A percentile compares a stretch with the other conserved stretches of the same genome.
These are phyloP conservation scores for Tachysurus vachellii DNA, from an alignment of 2,113 vertebrate genomes.

Conservation along the genomic window DNA sequence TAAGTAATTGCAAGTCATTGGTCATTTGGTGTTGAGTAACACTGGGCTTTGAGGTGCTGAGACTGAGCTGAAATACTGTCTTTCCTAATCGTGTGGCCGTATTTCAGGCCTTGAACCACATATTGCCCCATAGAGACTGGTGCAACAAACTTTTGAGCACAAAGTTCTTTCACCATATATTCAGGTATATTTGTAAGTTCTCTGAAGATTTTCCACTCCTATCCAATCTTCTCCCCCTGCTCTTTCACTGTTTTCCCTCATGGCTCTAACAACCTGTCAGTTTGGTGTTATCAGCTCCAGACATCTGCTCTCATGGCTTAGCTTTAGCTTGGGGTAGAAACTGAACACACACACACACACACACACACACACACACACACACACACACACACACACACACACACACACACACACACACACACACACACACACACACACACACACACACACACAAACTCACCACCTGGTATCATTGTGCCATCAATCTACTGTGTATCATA, in stretches of 20 bases:
- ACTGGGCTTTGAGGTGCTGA: constrained; percentile 65
- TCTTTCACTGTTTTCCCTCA: constrained; percentile 53
- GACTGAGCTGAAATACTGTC: constrained; percentile 70
- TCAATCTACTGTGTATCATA: not conserved
- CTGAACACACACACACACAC: not conserved
- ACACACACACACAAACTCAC: not conserved
- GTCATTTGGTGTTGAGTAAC: constrained; percentile 50
- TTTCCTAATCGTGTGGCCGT: constrained; percentile 76
- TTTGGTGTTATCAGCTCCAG: constrained; percentile 38
- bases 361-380: not conserved
- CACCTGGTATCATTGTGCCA: not conserved
- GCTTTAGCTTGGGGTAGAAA: constrained; percentile 11
- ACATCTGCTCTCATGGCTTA: constrained; percentile 41
- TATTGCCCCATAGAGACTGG: constrained; percentile 74
- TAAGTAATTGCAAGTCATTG: constrained; percentile 17
- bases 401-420: too few relatives aligned
- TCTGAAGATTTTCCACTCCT: constrained; percentile 5
- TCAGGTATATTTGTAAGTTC: constrained; percentile 13
- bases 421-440: not conserved
- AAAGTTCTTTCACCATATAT: constrained; percentile 50
- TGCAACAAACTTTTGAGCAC: constrained; percentile 65
- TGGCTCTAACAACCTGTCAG: not conserved
- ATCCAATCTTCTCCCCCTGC: constrained; percentile 55
- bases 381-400: too few relatives aligned
- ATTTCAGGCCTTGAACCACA: constrained; percentile 77